These are phyloP conservation scores for Papilio xuthus DNA, from an alignment of 1,140 invertebrate species.

Conservation along the genomic window DNA sequence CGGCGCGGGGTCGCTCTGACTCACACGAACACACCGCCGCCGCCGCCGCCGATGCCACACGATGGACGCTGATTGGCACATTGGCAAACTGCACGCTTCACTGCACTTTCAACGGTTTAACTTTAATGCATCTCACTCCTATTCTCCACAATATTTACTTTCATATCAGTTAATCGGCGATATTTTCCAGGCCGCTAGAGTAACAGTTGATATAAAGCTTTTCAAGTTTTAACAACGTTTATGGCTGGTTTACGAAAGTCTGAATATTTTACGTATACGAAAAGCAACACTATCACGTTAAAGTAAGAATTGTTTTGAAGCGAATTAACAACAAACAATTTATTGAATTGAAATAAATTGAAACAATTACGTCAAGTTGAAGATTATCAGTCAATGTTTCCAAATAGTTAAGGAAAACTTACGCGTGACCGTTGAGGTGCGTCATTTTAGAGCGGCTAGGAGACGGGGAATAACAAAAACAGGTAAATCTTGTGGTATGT, in stretches of 20 bases:
- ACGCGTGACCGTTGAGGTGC: neutral
- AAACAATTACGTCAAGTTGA: neutral
- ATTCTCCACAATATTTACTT: slow-evolving; percentile 7
- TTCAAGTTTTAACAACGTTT: neutral
- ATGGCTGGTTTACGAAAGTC: neutral
- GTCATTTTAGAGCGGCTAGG: neutral
- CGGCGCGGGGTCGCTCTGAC: slow-evolving; percentile 1
- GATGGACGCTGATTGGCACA: slow-evolving; percentile 21
- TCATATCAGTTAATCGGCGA: neutral
- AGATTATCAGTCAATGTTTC: neutral
- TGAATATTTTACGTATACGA: neutral
- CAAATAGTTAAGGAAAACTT: slow-evolving; percentile 17
- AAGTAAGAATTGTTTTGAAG: neutral
- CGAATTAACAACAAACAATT: neutral
- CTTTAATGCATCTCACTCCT: slow-evolving; percentile 3
- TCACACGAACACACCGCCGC: neutral
- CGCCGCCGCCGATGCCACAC: neutral
- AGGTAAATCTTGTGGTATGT: neutral
- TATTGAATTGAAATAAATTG: neutral
- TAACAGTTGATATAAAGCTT: neutral
- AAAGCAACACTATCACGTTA: neutral
- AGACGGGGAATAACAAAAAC: slow-evolving; percentile 24
- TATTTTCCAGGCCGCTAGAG: neutral
- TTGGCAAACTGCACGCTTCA: slow-evolving; percentile 6
- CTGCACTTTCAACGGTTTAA: neutral